Evolutionary conservation across 2,113 vertebrate genomes (phyloP).

Genomic region (Azemiops feae): DNA sequence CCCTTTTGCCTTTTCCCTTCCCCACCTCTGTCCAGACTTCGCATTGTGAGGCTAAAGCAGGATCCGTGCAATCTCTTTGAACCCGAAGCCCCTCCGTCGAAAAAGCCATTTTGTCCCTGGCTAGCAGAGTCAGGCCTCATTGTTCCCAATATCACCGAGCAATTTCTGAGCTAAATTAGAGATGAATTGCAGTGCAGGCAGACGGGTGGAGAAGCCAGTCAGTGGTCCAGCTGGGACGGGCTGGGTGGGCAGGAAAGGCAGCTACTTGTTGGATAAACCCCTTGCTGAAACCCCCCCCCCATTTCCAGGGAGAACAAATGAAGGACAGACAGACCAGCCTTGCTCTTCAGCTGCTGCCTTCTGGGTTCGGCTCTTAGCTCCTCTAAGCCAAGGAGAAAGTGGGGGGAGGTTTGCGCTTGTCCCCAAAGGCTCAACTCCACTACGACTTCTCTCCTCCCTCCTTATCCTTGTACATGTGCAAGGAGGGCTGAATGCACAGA

Average conservation of each 20-base stretch:
- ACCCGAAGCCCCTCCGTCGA: not conserved
- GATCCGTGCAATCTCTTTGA: not conserved
- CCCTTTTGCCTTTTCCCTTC: not conserved
- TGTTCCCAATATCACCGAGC: slow-evolving; percentile 45
- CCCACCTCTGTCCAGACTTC: not conserved
- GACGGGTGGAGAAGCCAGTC: slow-evolving; percentile 17
- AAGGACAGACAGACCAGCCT: not conserved
- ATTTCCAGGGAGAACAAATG: not conserved
- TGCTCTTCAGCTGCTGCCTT: not conserved
- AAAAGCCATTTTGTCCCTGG: slow-evolving; percentile 33
- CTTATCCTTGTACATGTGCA: not conserved
- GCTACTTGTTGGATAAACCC: not conserved
- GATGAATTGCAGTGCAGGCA: slow-evolving; percentile 31
- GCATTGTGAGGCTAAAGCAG: not conserved
- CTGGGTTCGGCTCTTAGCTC: not conserved
- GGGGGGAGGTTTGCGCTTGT: not conserved
- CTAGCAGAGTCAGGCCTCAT: slow-evolving; percentile 47
- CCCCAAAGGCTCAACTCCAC: not conserved
- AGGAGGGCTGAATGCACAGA: not conserved
- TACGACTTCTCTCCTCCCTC: not conserved
- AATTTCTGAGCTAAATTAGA: slow-evolving; percentile 40
- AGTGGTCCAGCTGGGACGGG: not conserved
- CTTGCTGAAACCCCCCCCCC: not conserved
- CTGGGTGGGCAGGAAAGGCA: not conserved
- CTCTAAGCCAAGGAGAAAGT: not conserved